These are phyloP conservation scores for Melanotaenia maccullochi DNA, from an alignment of 2,797 vertebrate genomes.

Conservation along the genomic window DNA sequence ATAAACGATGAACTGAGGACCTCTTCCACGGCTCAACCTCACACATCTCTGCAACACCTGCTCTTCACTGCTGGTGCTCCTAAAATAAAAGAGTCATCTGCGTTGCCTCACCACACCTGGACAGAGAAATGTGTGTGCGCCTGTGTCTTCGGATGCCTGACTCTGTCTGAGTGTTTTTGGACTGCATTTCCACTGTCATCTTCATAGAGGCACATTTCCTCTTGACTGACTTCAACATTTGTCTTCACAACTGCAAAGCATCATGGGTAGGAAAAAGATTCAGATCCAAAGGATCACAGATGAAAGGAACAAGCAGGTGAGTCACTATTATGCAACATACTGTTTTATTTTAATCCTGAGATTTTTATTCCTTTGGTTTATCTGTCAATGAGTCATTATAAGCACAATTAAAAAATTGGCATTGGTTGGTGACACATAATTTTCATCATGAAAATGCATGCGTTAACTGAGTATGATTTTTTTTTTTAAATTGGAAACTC, in stretches of 20 bases:
- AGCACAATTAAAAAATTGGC: neutral
- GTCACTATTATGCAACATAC: conserved; percentile 11
- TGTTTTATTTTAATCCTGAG: neutral
- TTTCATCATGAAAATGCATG: neutral
- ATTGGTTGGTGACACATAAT: neutral
- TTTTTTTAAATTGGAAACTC: too few relatives aligned
- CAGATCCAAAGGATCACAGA: conserved; percentile 97
- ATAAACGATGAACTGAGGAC: conserved; percentile 71
- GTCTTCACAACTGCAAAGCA: conserved; percentile 69
- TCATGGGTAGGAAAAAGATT: conserved; percentile 97
- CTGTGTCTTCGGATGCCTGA: conserved; percentile 60
- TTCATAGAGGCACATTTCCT: conserved; percentile 58
- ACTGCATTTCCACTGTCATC: conserved; percentile 53
- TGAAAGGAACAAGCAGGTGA: conserved; percentile 95
- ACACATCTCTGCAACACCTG: conserved; percentile 38
- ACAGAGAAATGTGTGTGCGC: conserved; percentile 69
- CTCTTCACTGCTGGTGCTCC: conserved; percentile 7
- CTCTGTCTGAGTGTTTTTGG: conserved; percentile 65
- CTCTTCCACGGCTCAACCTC: conserved; percentile 29
- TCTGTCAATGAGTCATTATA: conserved; percentile 6
- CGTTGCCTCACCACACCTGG: conserved; percentile 55
- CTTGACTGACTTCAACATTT: conserved; percentile 63
- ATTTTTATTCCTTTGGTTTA: neutral
- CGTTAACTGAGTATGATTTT: too few relatives aligned
- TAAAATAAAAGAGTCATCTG: conserved; percentile 31